A percentile compares a stretch with the other conserved stretches of the same genome.
Conservation (phyloP, 2,888 invertebrate species). For the Hermaeophaga mercurialis region DNA sequence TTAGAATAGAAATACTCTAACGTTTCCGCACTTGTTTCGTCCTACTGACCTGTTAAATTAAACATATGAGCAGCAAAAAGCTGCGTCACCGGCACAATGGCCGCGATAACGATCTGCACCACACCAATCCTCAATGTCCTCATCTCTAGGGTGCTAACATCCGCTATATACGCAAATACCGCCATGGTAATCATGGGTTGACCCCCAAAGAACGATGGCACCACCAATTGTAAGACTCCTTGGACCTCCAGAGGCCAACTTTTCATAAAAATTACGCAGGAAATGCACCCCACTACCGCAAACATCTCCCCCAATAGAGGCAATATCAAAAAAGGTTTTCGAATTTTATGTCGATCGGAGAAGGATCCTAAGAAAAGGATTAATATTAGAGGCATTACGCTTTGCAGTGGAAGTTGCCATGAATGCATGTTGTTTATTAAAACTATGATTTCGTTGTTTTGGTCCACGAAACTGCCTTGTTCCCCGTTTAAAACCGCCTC, state of each 20-base stretch:
- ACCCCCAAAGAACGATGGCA: constrained; percentile 65
- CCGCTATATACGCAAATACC: constrained; percentile 55
- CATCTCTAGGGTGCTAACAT: constrained; percentile 61
- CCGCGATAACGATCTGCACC: constrained; percentile 55
- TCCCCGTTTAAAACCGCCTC: constrained; percentile 52
- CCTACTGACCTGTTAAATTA: constrained; percentile 35
- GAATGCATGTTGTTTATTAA: constrained; percentile 58
- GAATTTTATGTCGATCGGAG: constrained; percentile 54
- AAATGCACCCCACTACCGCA: constrained; percentile 59
- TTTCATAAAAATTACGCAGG: constrained; percentile 63
- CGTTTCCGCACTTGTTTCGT: too few relatives aligned
- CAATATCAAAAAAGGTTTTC: constrained; percentile 55
- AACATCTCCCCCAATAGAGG: constrained; percentile 56
- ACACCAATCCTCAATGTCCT: constrained; percentile 67
- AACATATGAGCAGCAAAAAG: constrained; percentile 50
- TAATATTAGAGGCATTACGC: constrained; percentile 51
- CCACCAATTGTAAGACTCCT: constrained; percentile 62
- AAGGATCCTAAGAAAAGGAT: constrained; percentile 55
- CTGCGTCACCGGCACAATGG: constrained; percentile 46
- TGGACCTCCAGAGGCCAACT: constrained; percentile 61
- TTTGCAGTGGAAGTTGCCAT: constrained; percentile 52
- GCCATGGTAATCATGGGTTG: constrained; percentile 58
- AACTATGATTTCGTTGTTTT: constrained; percentile 57
- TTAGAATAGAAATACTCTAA: too few relatives aligned
- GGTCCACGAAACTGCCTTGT: constrained; percentile 47